Conservation (phyloP, 1,140 invertebrate species). For the Paraescarpia echinospica region DNA sequence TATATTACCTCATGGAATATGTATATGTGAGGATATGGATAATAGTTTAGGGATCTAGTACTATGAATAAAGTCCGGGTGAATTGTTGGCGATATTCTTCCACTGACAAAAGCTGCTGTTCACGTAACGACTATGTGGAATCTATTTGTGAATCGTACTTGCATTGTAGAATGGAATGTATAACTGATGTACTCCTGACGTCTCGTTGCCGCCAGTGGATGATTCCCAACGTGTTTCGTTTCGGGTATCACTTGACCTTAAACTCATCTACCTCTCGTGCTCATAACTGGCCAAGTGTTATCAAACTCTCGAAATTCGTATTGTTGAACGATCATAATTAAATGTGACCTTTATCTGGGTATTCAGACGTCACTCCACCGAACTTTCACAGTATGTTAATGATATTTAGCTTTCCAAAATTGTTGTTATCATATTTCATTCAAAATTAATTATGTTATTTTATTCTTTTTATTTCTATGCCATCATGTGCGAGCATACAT, state of each 20-base stretch:
- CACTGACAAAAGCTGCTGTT: no score
- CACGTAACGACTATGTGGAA: no score
- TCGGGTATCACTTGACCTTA: neutral
- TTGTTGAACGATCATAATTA: neutral
- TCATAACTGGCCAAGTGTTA: neutral
- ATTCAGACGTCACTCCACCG: neutral
- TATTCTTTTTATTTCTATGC: neutral
- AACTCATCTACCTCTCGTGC: neutral
- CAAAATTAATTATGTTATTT: neutral
- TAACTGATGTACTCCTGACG: neutral
- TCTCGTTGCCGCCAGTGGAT: neutral
- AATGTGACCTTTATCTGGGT: neutral
- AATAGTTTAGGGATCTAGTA: no score
- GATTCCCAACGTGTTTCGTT: neutral
- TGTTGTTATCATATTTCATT: neutral
- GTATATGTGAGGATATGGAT: no score
- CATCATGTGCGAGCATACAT: no score
- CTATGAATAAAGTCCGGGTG: no score
- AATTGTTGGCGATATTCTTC: no score
- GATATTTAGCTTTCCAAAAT: neutral
- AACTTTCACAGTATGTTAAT: neutral
- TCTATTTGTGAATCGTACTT: no score
- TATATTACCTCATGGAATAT: no score
- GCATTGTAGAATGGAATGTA: neutral
- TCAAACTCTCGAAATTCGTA: neutral